Evolutionary conservation across 2,113 vertebrate genomes (phyloP), one percentile per base, ranked within the genome.

Genomic region (Thryonomys swinderianus): DNA sequence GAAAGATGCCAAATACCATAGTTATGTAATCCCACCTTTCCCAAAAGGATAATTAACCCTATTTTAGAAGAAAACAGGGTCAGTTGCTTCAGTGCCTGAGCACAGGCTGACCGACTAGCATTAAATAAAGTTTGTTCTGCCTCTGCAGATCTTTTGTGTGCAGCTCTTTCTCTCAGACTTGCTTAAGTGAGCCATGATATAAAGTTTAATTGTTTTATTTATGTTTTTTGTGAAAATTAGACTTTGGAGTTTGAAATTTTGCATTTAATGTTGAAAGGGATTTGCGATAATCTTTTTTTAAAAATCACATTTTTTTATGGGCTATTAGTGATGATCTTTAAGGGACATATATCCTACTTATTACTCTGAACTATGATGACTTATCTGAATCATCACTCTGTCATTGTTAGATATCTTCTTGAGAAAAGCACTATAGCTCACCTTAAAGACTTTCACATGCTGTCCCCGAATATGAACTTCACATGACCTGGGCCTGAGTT

Each of bases 161-260:
- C n/a, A n/a, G n/a, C n/a, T n/a, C n/a, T n/a, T n/a, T n/a, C n/a
- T n/a, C n/a, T n/a, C n/a, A n/a, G n/a, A n/a, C n/a, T n/a, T n/a
- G n/a, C n/a, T n/a, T n/a, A n/a, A n/a, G n/a, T n/a, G n/a, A n/a
- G n/a, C n/a, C n/a, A n/a, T n/a, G n/a, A n/a, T n/a, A n/a, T n/a
- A n/a, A n/a, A n/a, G n/a, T n/a, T n/a, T n/a, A n/a, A n/a, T n/a
- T n/a, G n/a, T n/a, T n/a, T n/a, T n/a, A n/a, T n/a, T n/a, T n/a
- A n/a, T n/a, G n/a, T n/a, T n/a, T n/a, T n/a, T n/a, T n/a, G n/a
- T n/a, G n/a, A n/a, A n/a, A 61, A 84, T 59, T 76, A 69, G 40
- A 66, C 62, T 85, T 89, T 92, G 79, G 21, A 62, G 23, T 82
- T 83, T 95, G 17, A 18, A 88, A 23, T 83, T 87, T 86, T 69